Evolutionary conservation across 2,888 invertebrate species (phyloP).

Genomic region (Sycophila texana): DNA sequence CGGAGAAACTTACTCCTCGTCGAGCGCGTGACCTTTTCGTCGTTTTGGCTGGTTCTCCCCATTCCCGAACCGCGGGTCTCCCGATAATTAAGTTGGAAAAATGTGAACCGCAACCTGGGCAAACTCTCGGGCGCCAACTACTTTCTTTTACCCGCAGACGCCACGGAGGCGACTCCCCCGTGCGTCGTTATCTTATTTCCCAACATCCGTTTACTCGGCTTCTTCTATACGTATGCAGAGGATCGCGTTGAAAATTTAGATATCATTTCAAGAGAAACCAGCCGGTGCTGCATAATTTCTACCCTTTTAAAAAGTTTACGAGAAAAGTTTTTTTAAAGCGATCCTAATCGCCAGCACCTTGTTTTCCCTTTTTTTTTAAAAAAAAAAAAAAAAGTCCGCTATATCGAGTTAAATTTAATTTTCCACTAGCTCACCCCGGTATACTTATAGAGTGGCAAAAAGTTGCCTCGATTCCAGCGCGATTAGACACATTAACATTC

Average conservation of each 20-base stretch:
- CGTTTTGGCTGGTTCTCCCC: slow-evolving; percentile 27
- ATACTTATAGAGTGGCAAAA: too few species aligned
- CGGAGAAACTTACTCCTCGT: slow-evolving; percentile 35
- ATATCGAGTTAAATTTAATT: too few species aligned
- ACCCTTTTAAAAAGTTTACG: too few species aligned
- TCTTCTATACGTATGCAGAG: background rate
- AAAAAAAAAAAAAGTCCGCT: too few species aligned
- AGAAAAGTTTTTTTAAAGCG: too few species aligned
- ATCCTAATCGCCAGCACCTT: too few species aligned
- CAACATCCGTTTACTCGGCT: background rate
- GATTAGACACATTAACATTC: too few species aligned
- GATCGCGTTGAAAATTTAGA: background rate
- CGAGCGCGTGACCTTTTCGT: slow-evolving; percentile 24
- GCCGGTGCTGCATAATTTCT: too few species aligned
- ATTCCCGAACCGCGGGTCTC: slow-evolving; percentile 56
- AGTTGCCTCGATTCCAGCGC: too few species aligned
- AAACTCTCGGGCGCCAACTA: slow-evolving; percentile 41
- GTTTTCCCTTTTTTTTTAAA: too few species aligned
- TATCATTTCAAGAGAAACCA: too few species aligned
- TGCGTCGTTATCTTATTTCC: slow-evolving; percentile 42
- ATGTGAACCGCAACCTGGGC: slow-evolving; percentile 61
- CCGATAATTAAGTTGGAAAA: slow-evolving; percentile 72
- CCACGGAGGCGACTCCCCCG: background rate
- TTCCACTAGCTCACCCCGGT: too few species aligned
- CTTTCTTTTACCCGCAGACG: slow-evolving; percentile 2